phyloP scores from a whole-genome alignment of 2,113 vertebrate genomes.

The Sphaerodactylus townsendi region DNA sequence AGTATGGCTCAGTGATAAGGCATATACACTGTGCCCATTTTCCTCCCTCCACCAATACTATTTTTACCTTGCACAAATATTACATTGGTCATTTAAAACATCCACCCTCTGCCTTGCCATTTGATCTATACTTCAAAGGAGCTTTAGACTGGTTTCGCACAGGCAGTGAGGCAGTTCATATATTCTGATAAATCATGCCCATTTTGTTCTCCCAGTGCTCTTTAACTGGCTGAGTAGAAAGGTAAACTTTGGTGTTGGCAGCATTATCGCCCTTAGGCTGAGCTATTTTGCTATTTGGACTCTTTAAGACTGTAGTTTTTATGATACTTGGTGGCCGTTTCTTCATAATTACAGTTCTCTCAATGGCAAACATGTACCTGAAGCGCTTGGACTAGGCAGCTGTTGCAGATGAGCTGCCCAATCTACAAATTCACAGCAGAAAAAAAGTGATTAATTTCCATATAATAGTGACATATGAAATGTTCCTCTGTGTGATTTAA shows the following conservation, averaged over 20 bases:
- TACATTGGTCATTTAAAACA: background rate
- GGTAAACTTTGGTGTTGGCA: background rate
- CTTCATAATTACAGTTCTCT: background rate
- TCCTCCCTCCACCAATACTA: background rate
- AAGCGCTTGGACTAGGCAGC: background rate
- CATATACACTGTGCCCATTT: too few relatives aligned
- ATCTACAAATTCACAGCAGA: too few relatives aligned
- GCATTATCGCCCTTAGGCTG: background rate
- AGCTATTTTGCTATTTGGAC: background rate
- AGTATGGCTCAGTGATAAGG: background rate
- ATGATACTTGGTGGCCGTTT: background rate
- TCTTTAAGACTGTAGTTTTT: background rate
- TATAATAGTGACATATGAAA: too few relatives aligned
- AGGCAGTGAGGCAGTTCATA: background rate
- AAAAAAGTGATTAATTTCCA: too few relatives aligned
- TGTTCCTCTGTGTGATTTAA: too few relatives aligned
- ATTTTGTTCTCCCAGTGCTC: background rate
- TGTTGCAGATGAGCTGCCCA: background rate
- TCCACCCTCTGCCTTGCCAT: background rate
- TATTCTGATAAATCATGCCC: background rate
- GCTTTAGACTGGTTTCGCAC: background rate
- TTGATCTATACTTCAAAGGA: background rate
- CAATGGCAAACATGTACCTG: background rate
- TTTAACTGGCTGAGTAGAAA: background rate
- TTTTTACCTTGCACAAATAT: background rate